Evolutionary conservation across 2,113 vertebrate species (phyloP), one percentile per base, ranked within the genome.

Genomic region (Hymenochirus boettgeri): DNA sequence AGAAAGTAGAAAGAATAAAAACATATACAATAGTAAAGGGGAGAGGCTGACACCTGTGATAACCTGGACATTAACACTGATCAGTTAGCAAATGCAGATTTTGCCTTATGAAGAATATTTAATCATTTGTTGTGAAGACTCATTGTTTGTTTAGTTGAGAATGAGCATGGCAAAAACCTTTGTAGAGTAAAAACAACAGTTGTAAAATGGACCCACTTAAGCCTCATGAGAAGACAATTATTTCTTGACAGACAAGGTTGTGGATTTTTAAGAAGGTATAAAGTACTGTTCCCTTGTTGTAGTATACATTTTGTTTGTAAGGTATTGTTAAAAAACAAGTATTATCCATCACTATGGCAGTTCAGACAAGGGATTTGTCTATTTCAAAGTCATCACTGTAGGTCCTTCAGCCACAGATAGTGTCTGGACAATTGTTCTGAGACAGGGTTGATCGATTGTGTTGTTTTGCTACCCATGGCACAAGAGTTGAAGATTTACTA

Each of bases 161-260:
- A 90, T 91, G 83, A 88, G 84, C 79, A 80, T 83, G 87, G 90
- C 86, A 90, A 89, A 89, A 83, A 83, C 83, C 80, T 89, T 89
- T 89, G 86, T 73, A 78, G 80, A 87, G 83, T 81, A 79, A 83
- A 84, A 91, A 88, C 86, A 94, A 88, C 89, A 83, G 86, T 90
- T 88, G 80, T 86, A 88, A 86, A 92, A 85, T n/a, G 83, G 86
- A 80, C 85, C 89, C 86, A 90, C 86, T 88, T 84, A 83, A 90
- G 88, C 88, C 91, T 84, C 89, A 88, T 91, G 79, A 82, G 80
- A 89, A 86, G 83, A 87, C 83, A 89, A 84, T 86, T 79, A 85
- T 82, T 83, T 82, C 80, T 79, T 86, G 83, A 87, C 81, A 90
- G 85, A 78, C 80, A 82, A n/a, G 80, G 83, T 83, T 89, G 79